Percentiles rank a stretch among this genome's conserved stretches.
Evolutionary conservation across 2,888 invertebrate species (phyloP).

Genomic region (Amphipyra tragopoginis): DNA sequence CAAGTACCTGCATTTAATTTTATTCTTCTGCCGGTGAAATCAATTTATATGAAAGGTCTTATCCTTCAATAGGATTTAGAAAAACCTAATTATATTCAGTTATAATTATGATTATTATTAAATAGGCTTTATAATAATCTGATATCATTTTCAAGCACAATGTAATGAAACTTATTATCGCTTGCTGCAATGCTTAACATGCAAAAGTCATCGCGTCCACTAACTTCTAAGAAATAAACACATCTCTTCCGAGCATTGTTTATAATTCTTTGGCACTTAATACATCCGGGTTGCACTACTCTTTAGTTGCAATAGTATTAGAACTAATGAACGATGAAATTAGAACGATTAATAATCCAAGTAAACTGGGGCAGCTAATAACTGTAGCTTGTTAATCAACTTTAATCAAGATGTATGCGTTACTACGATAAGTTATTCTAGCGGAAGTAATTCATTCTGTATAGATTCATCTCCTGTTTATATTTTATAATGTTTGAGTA

Average conservation of each 20-base stretch:
- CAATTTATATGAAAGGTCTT: conserved; percentile 39
- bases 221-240: conserved; percentile 24
- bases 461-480: conserved; percentile 41
- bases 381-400: conserved; percentile 28
- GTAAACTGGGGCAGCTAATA: conserved; percentile 32
- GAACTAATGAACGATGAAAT: conserved; percentile 30
- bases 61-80: background rate
- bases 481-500: conserved; percentile 38
- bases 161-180: background rate
- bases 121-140: background rate
- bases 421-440: conserved; percentile 20
- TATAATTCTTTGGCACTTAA: conserved; percentile 12
- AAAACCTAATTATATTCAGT: background rate
- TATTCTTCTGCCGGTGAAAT: conserved; percentile 34
- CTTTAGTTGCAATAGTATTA: conserved; percentile 29
- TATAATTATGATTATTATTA: too few species aligned
- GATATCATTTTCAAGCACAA: background rate
- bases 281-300: conserved; percentile 32
- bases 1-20: conserved; percentile 52
- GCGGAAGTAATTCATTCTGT: conserved; percentile 42
- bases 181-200: too few species aligned
- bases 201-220: conserved; percentile 3
- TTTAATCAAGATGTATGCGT: conserved; percentile 51
- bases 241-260: too few species aligned
- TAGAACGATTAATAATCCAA: conserved; percentile 29